Base-by-base conservation (phyloP, 1,140 invertebrate genomes). In the Mizuhopecten yessoensis region DNA sequence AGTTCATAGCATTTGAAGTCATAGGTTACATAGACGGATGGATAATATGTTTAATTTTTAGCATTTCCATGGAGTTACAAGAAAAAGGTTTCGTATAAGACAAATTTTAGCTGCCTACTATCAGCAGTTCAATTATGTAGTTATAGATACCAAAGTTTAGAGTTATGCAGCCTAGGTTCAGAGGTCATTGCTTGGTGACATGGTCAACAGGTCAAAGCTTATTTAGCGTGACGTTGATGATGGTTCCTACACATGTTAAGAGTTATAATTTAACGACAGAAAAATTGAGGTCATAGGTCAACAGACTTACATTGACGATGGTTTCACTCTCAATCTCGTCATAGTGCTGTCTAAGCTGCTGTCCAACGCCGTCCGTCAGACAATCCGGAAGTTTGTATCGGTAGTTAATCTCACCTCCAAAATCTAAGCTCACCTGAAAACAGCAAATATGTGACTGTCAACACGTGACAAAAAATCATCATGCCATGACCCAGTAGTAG, bases 321-420 rank as follows among this genome's bases (percentile, higher is more conserved):
- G 92, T 90, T n/a, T 91, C 90, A 2, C 91, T 91, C 87, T 95
- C 94, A 0, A 96, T 91, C 34, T 91, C 91, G 1, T 95, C 95
- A 87, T 49, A 93, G 33, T 91, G 94, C 33, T 95, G 94, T 88
- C 94, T 75, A 5, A 95, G 89, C 87, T 91, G 92, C n/a, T 94
- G 92, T 34, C 93, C 91, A 20, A 96, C 88, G 20, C 91, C 87
- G 45, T 94, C 94, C 11, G 93, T 92, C 20, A 96, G 49, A 33
- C 95, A 94, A 1, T 95, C 94, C 33, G 95, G 92, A 15, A 96
- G 90, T 33, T 87, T 92, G 34, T n/a, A 34, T n/a, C 86, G 90
- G n/a, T 90, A 90, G 34, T 90, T 90, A 15, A 45, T 86, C 34
- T 87, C 36, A 39, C 90, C 34, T 11, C 86, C 42, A 36, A 91